A percentile compares a stretch with the other conserved stretches of the same genome.
Conservation (phyloP, 2,888 invertebrate genomes). For the Hedychridium roseum region DNA sequence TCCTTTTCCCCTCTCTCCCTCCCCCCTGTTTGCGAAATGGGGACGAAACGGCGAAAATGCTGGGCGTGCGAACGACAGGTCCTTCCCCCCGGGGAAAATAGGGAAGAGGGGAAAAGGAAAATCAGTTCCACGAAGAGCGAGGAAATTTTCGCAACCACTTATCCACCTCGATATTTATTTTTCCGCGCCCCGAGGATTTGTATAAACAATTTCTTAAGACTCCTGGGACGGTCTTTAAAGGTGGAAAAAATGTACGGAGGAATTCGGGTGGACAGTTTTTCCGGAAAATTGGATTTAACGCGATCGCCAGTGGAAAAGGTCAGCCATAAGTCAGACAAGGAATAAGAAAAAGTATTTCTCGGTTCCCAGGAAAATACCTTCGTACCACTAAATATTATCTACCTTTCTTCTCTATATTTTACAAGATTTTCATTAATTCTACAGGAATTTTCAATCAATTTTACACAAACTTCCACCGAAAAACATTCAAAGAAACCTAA, state of each 20-base stretch:
- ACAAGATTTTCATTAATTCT: no score
- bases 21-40: background rate
- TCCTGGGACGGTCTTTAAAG: constrained; percentile 6
- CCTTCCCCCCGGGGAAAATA: background rate
- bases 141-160: constrained; percentile 1
- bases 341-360: background rate
- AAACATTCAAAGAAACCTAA: no score
- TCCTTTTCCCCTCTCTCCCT: background rate
- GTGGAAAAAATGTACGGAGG: constrained; percentile 17
- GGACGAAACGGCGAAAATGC: no score
- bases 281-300: no score
- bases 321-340: background rate
- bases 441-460: no score
- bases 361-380: no score
- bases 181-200: constrained; percentile 8
- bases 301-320: background rate
- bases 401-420: no score
- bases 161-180: constrained; percentile 5
- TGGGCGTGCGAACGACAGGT: no score
- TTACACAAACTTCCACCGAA: no score
- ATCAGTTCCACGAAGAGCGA: background rate
- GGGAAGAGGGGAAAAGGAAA: background rate
- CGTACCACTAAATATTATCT: no score
- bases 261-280: constrained; percentile 21
- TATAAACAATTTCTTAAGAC: no score